Evolutionary conservation across 2,888 invertebrate species (phyloP).

Genomic region (Entomobrya multifasciata): DNA sequence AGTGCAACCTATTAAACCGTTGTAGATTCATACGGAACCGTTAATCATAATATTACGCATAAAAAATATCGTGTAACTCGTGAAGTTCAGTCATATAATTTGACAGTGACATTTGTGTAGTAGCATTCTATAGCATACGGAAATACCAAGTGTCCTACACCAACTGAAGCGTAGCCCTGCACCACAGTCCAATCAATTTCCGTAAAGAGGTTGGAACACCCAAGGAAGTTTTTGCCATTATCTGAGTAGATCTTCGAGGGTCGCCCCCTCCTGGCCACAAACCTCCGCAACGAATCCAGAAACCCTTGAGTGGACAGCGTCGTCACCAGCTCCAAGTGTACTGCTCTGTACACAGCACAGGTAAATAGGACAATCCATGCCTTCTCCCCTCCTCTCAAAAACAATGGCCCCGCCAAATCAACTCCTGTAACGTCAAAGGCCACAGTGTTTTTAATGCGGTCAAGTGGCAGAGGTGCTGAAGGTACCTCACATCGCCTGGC

Average conservation of each 20-base stretch:
- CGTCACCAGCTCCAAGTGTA: slow-evolving; percentile 80
- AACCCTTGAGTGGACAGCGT: slow-evolving; percentile 36
- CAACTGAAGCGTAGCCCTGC: neutral
- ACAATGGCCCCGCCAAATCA: slow-evolving; percentile 81
- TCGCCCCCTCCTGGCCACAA: neutral
- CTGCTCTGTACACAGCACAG: slow-evolving; percentile 81
- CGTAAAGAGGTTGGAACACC: slow-evolving; percentile 81
- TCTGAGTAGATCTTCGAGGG: slow-evolving; percentile 35
- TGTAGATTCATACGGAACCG: no score
- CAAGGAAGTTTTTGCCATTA: slow-evolving; percentile 81
- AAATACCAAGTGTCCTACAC: no score
- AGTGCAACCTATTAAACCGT: no score
- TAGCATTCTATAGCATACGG: no score
- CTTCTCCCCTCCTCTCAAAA: slow-evolving; percentile 78
- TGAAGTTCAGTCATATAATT: no score
- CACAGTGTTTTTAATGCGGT: neutral
- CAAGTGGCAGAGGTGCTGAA: slow-evolving; percentile 1
- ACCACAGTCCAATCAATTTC: slow-evolving; percentile 82
- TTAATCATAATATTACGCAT: no score
- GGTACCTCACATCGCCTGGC: neutral
- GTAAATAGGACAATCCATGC: slow-evolving; percentile 81
- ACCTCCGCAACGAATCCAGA: neutral
- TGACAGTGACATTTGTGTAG: no score
- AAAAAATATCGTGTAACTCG: no score
- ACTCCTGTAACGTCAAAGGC: slow-evolving; percentile 80